phyloP scores from a whole-genome alignment of 2,888 invertebrate genomes.

The Plebejus argus region DNA sequence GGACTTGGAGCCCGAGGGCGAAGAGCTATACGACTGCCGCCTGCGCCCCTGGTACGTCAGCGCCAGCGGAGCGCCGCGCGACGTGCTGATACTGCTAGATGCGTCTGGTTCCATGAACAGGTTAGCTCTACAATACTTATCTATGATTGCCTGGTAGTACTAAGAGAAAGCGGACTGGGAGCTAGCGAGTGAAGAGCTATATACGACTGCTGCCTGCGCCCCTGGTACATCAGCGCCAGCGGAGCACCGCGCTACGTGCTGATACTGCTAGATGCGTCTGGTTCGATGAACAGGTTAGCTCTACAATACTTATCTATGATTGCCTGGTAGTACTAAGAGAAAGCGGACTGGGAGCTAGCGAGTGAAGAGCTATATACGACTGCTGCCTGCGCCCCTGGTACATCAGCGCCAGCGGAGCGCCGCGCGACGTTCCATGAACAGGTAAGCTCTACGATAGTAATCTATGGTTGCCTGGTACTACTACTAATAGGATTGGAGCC shows the following conservation, averaged over 20 bases:
- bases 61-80: conserved; percentile 69
- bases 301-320: background rate
- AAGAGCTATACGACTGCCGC: conserved; percentile 68
- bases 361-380: conserved; percentile 64
- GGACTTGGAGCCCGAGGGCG: conserved; percentile 48
- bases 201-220: conserved; percentile 70
- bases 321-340: conserved; percentile 37
- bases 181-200: conserved; percentile 55
- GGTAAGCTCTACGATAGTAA: conserved; percentile 37
- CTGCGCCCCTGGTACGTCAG: conserved; percentile 73
- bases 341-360: conserved; percentile 45
- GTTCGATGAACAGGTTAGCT: conserved; percentile 61
- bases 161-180: conserved; percentile 44
- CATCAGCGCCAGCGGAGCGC: conserved; percentile 69
- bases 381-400: conserved; percentile 74
- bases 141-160: too few relatives aligned
- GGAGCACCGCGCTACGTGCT: conserved; percentile 71
- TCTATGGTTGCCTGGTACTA: too few relatives aligned
- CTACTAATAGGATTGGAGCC: too few relatives aligned
- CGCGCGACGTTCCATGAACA: conserved; percentile 70
- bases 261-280: conserved; percentile 68
- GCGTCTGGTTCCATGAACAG: conserved; percentile 71
- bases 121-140: conserved; percentile 22
- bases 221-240: conserved; percentile 72
- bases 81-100: conserved; percentile 67